Base-by-base conservation (phyloP, 2,888 invertebrate species). In the Acanthosepion lycidas region DNA sequence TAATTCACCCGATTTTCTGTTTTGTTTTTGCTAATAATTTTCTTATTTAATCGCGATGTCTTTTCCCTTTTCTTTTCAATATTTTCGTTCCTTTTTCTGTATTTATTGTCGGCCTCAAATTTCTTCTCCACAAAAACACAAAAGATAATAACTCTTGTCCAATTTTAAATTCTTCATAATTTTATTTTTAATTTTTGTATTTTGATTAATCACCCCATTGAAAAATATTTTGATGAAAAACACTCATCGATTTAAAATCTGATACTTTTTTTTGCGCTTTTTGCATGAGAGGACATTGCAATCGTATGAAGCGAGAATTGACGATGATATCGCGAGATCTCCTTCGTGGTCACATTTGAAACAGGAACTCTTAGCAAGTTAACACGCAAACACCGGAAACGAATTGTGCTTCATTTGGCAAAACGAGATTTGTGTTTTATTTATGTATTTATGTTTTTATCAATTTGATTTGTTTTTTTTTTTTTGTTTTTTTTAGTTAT, bases 211-310 rank as follows among this genome's bases (percentile, higher is more conserved):
- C n/a, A n/a, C 23, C 78, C 15, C n/a, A 78, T 9, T 12, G 18
- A 78, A 78, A 78, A 78, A 78, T n/a, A 78, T 78, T 78, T 78
- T 78, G 78, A 78, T 78, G 78, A 78, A 78, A 78, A 15, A n/a
- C 23, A 59, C 33, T 78, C 78, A 15, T 78, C n/a, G 78, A 78
- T 78, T 78, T n/a, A n/a, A 78, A 78, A 78, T n/a, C 78, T 78
- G n/a, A 78, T 78, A n/a, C n/a, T n/a, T 42, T 42, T 42, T 18
- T 12, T 78, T 33, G 12, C n/a, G 15, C 15, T 3, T 78, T 15
- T 78, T 33, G 78, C 78, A 78, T 78, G 78, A 78, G 78, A 33
- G 33, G 33, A 78, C n/a, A 15, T 78, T 33, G 8, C 28, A 78
- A 78, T 78, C 78, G 8, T n/a, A 78, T 78, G 78, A 33, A 5